These are phyloP conservation scores for Tringa solitaria DNA, from an alignment of 2,113 vertebrate genomes.

Conservation along the genomic window DNA sequence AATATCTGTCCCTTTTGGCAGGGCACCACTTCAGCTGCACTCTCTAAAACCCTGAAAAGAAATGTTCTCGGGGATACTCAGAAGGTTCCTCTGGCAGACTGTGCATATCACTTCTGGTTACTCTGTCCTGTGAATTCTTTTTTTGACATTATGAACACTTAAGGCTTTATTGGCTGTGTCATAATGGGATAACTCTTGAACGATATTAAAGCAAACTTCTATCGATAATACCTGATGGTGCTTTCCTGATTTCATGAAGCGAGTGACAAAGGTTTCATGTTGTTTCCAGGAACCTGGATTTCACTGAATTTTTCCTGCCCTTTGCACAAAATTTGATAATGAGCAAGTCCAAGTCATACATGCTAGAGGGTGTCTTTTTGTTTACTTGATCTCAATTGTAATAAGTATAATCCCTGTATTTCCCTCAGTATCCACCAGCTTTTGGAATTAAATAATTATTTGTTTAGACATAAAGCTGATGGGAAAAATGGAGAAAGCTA, in stretches of 20 bases:
- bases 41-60: neutral
- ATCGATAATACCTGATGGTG: fast-evolving
- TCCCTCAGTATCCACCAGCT: fast-evolving
- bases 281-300: neutral
- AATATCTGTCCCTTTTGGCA: neutral
- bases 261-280: neutral
- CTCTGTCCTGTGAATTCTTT: neutral
- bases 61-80: neutral
- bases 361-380: neutral
- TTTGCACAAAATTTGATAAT: neutral
- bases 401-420: neutral
- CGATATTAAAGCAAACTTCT: neutral
- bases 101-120: neutral
- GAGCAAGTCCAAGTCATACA: neutral
- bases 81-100: neutral
- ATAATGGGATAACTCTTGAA: neutral
- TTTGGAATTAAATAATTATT: neutral
- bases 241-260: neutral
- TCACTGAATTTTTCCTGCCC: neutral
- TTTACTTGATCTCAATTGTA: neutral
- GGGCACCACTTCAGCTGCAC: neutral
- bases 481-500: neutral
- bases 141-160: neutral
- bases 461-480: neutral
- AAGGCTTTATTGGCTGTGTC: neutral